Conservation (phyloP, 2,113 vertebrate genomes). For the Sceloporus undulatus region DNA sequence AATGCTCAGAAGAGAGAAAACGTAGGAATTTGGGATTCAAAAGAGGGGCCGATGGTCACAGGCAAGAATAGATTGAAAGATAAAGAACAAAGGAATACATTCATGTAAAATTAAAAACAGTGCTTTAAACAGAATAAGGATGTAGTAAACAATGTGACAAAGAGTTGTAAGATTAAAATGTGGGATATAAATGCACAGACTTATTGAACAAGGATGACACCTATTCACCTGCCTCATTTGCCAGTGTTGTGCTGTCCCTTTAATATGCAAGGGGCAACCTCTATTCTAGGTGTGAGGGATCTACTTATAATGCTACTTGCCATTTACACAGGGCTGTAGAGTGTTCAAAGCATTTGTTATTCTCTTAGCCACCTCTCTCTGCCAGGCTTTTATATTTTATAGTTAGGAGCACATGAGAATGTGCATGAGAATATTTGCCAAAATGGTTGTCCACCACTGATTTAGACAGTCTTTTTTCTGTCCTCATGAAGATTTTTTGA, state of each 20-base stretch:
- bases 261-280: background rate
- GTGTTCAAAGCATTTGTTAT: background rate
- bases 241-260: background rate
- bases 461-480: background rate
- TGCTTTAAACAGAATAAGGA: background rate
- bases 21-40: background rate
- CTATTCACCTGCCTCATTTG: background rate
- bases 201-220: background rate
- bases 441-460: background rate
- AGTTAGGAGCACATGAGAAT: background rate
- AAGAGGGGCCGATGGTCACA: too few relatives aligned
- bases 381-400: background rate
- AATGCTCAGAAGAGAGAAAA: background rate
- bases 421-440: background rate
- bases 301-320: background rate
- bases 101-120: too few relatives aligned
- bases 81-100: background rate
- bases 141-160: background rate
- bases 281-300: background rate
- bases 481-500: slow-evolving; percentile 5
- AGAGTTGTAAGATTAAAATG: background rate
- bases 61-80: background rate
- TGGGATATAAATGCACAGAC: background rate
- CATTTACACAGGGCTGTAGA: background rate
- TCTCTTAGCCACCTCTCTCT: background rate